phyloP scores from a whole-genome alignment of 2,888 invertebrate genomes.

The Agapostemon virescens region DNA sequence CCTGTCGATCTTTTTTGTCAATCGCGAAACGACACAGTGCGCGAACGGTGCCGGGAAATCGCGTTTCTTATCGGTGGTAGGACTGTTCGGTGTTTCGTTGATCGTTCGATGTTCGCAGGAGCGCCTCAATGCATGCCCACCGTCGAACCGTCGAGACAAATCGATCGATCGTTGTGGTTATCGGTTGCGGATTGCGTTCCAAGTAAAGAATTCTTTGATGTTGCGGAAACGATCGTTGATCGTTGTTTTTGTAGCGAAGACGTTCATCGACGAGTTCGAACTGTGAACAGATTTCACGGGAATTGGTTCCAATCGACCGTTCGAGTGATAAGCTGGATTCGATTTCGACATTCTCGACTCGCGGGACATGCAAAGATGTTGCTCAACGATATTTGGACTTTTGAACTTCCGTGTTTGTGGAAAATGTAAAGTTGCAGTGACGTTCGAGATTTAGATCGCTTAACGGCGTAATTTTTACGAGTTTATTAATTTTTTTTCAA shows the following conservation, averaged over 20 bases:
- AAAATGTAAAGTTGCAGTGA: too few species aligned
- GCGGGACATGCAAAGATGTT: too few species aligned
- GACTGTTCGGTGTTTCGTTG: not conserved
- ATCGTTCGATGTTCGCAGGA: not conserved
- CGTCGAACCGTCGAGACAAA: not conserved
- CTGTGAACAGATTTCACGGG: not conserved
- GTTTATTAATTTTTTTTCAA: too few species aligned
- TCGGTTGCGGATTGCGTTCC: not conserved
- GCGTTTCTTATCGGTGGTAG: not conserved
- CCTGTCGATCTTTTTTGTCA: constrained; percentile 34
- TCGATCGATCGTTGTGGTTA: not conserved
- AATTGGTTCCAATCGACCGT: not conserved
- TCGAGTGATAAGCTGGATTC: not conserved
- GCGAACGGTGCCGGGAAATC: not conserved
- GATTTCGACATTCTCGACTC: too few species aligned
- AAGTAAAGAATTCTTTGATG: not conserved
- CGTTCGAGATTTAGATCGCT: too few species aligned
- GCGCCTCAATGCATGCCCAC: not conserved
- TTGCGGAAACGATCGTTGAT: not conserved
- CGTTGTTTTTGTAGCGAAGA: not conserved
- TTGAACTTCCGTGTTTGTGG: too few species aligned
- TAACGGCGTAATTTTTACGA: too few species aligned
- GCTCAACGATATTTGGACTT: too few species aligned
- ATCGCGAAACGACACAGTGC: not conserved
- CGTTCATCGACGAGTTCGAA: not conserved